Percentiles rank a stretch among this genome's conserved stretches.
Evolutionary conservation across 2,797 vertebrate genomes (phyloP).

Genomic region (Ceyx erithaca): DNA sequence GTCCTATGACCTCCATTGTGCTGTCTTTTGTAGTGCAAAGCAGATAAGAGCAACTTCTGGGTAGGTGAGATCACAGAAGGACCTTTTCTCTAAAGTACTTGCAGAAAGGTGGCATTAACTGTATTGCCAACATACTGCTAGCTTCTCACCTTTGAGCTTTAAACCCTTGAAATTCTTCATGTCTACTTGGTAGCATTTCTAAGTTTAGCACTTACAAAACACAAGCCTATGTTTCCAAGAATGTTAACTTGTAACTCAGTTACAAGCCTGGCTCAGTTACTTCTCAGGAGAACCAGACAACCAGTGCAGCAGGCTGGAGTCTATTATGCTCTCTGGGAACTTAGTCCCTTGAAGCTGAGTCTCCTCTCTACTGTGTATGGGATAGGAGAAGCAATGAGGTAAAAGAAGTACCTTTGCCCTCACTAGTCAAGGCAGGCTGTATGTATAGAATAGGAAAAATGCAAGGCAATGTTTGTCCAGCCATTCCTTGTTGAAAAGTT

Average conservation of each 20-base stretch:
- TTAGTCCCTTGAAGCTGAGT: background rate
- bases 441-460: background rate
- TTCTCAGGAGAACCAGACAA: background rate
- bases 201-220: background rate
- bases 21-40: background rate
- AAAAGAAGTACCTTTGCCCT: background rate
- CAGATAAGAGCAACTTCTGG: background rate
- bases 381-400: background rate
- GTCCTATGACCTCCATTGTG: background rate
- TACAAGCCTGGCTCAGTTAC: no score
- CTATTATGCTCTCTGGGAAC: background rate
- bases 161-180: background rate
- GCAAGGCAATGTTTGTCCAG: background rate
- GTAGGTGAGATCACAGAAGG: background rate
- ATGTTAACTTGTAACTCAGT: background rate
- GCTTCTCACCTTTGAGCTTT: background rate
- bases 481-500: background rate
- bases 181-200: background rate
- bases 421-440: background rate
- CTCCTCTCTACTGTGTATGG: background rate
- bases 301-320: background rate
- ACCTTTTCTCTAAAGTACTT: background rate
- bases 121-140: background rate
- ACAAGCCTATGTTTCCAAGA: background rate
- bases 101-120: background rate